Evolutionary conservation across 2,113 vertebrate genomes (phyloP).

Genomic region (Scomber japonicus): DNA sequence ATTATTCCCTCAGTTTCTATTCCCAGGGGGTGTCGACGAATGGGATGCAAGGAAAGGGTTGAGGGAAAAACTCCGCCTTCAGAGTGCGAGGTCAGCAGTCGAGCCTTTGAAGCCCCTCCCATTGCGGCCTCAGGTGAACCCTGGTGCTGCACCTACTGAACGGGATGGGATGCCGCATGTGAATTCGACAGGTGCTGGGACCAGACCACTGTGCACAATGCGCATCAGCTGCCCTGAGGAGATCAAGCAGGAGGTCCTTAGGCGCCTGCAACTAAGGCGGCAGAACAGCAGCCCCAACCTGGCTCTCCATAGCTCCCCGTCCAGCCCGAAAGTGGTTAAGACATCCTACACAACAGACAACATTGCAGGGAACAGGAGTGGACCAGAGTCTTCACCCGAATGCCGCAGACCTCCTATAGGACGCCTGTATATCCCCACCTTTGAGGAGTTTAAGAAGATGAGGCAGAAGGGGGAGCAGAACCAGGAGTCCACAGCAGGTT

Average conservation of each 20-base stretch:
- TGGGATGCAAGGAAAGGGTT: conserved; percentile 85
- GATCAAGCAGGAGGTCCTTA: conserved; percentile 89
- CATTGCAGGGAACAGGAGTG: conserved; percentile 55
- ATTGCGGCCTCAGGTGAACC: conserved; percentile 80
- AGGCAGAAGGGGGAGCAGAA: conserved; percentile 81
- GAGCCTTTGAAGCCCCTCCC: conserved; percentile 84
- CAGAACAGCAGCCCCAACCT: conserved; percentile 90
- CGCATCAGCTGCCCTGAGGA: conserved; percentile 86
- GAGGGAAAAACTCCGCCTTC: conserved; percentile 89
- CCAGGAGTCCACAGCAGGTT: conserved; percentile 21
- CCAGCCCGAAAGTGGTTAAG: conserved; percentile 63
- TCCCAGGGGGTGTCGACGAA: conserved; percentile 84
- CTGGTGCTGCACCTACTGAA: conserved; percentile 55
- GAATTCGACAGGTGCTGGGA: conserved; percentile 27
- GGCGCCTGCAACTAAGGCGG: conserved; percentile 86
- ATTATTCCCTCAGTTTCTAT: conserved; percentile 86
- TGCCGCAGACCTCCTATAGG: conserved; percentile 77
- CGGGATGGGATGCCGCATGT: conserved; percentile 49
- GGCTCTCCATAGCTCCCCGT: conserved; percentile 68
- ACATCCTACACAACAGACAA: conserved; percentile 83
- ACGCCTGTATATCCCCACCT: conserved; percentile 88
- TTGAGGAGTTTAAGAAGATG: conserved; percentile 93
- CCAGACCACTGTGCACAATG: conserved; percentile 58
- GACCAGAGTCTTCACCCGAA: conserved; percentile 49
- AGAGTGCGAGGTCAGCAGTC: conserved; percentile 82